phyloP scores from a whole-genome alignment of 2,797 vertebrate species.

The Silurus lanzhouensis region DNA sequence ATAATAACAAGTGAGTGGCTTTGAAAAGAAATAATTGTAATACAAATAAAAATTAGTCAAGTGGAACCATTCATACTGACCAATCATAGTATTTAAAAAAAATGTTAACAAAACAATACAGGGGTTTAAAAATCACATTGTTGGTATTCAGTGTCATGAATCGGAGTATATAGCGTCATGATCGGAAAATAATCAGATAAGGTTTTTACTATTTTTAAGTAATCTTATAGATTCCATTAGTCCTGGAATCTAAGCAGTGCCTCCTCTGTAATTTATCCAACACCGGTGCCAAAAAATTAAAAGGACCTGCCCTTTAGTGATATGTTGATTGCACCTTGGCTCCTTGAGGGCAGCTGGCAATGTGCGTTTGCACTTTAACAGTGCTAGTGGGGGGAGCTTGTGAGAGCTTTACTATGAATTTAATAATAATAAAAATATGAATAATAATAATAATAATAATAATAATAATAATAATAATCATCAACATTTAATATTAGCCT shows the following conservation, averaged over 20 bases:
- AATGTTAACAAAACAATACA: not conserved
- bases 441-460: conserved; percentile 46
- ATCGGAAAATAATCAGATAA: not conserved
- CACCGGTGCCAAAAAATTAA: not conserved
- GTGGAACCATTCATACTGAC: not conserved
- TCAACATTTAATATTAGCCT: not conserved
- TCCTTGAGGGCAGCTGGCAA: conserved; percentile 50
- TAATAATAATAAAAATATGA: conserved; percentile 44
- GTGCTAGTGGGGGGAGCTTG: conserved; percentile 55
- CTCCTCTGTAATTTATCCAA: not conserved
- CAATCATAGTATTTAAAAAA: too few species aligned
- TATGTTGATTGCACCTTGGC: conserved; percentile 16
- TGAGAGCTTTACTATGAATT: conserved; percentile 59
- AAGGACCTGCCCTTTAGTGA: conserved; percentile 22
- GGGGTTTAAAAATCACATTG: too few species aligned
- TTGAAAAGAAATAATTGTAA: not conserved
- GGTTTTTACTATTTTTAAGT: not conserved
- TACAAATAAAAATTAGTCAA: not conserved
- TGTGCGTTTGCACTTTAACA: conserved; percentile 31
- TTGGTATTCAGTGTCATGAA: too few species aligned
- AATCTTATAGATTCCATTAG: not conserved
- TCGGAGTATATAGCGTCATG: not conserved
- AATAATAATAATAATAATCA: too few species aligned
- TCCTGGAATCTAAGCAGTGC: not conserved
- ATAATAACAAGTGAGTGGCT: not conserved